Conservation (phyloP, 2,113 vertebrate genomes). For the Pongo pygmaeus region DNA sequence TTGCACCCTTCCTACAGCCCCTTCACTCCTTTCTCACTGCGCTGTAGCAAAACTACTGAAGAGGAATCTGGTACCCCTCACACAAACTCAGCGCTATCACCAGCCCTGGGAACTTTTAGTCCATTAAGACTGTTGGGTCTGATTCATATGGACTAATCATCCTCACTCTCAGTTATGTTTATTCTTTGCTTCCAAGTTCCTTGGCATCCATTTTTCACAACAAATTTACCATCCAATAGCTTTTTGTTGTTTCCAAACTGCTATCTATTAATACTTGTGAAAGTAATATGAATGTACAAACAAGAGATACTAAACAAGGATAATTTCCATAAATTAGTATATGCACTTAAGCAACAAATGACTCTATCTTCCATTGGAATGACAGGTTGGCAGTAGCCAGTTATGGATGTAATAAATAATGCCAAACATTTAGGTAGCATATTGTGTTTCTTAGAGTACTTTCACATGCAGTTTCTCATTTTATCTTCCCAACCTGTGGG, state of each 20-base stretch:
- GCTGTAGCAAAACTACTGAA: not conserved
- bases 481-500: not conserved
- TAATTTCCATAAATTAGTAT: not conserved
- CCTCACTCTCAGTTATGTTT: not conserved
- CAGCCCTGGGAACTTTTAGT: not conserved
- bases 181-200: not conserved
- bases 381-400: not conserved
- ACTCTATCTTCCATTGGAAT: not conserved
- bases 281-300: not conserved
- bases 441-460: not conserved
- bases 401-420: not conserved
- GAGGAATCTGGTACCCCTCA: not conserved
- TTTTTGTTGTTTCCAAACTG: not conserved
- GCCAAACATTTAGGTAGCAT: not conserved
- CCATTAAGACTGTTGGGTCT: fast-evolving
- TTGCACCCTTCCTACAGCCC: not conserved
- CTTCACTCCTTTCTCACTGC: not conserved
- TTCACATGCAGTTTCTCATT: not conserved
- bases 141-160: not conserved
- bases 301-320: not conserved
- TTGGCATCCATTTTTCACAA: not conserved
- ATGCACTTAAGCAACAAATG: fast-evolving
- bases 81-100: not conserved
- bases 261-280: not conserved
- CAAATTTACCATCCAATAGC: not conserved